Evolutionary conservation across 2,888 invertebrate genomes (phyloP).

Genomic region (Chirona hameri): DNA sequence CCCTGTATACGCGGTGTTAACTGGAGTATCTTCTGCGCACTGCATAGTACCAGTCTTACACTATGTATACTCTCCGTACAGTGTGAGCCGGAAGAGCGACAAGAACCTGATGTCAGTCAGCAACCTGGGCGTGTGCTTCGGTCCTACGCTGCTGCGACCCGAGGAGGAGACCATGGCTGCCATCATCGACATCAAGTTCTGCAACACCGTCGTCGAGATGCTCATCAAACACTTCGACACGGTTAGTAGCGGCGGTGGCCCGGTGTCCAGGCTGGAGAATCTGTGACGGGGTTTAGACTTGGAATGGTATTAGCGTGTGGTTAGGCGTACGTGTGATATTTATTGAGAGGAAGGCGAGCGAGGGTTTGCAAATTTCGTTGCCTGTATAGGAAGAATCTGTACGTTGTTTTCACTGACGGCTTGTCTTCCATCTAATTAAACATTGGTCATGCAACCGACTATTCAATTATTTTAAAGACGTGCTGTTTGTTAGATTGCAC

Average conservation of each 20-base stretch:
- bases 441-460: too few relatives aligned
- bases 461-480: not conserved
- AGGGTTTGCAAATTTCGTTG: too few relatives aligned
- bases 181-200: conserved; percentile 98
- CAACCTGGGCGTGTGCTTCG: conserved; percentile 97
- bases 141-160: conserved; percentile 89
- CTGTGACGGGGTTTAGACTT: not conserved
- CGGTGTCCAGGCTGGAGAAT: not conserved
- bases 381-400: too few relatives aligned
- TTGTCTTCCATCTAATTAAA: not conserved
- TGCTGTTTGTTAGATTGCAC: too few relatives aligned
- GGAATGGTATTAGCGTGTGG: too few relatives aligned
- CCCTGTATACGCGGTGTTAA: too few relatives aligned
- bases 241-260: conserved; percentile 47
- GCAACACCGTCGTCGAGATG: conserved; percentile 96
- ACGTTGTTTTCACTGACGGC: not conserved
- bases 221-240: conserved; percentile 82
- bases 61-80: conserved; percentile 44
- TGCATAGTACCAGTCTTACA: too few relatives aligned
- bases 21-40: too few relatives aligned
- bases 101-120: conserved; percentile 96
- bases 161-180: conserved; percentile 96
- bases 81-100: conserved; percentile 76
- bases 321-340: too few relatives aligned
- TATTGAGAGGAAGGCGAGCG: too few relatives aligned